Evolutionary conservation across 1,140 invertebrate species (phyloP).

Genomic region (Eupeodes corollae): DNA sequence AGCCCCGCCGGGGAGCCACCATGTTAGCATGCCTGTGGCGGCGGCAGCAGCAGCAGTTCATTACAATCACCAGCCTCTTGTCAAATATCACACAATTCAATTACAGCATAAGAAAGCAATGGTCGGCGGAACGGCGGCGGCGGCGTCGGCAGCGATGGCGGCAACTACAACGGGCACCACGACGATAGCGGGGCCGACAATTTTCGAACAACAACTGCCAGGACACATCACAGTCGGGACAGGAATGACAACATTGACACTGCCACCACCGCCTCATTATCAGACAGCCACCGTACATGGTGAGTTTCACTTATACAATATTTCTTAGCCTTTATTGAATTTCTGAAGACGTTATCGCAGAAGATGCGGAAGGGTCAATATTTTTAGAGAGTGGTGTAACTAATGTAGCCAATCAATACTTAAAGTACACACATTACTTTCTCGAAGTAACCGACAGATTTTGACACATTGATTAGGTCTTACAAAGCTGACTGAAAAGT

Average conservation of each 20-base stretch:
- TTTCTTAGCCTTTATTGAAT: neutral
- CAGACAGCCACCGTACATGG: constrained; percentile 32
- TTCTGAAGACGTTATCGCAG: too few species aligned
- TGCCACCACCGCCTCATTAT: constrained; percentile 32
- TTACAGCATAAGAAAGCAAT: constrained; percentile 18
- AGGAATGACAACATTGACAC: constrained; percentile 8
- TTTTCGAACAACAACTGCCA: neutral
- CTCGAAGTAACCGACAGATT: too few species aligned
- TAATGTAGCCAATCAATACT: too few species aligned
- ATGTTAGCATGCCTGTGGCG: constrained; percentile 10
- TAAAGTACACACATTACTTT: too few species aligned
- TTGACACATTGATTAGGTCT: too few species aligned
- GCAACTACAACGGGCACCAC: constrained; percentile 11
- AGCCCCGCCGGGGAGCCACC: neutral
- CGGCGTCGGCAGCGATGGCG: constrained; percentile 19
- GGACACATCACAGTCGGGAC: neutral
- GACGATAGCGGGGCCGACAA: constrained; percentile 2
- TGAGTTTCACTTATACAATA: constrained; percentile 18
- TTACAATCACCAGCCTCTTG: constrained; percentile 18
- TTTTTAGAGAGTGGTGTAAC: too few species aligned
- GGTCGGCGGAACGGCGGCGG: constrained; percentile 11
- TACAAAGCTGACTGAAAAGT: too few species aligned
- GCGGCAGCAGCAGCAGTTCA: neutral
- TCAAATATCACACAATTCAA: constrained; percentile 36
- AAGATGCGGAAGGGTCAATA: too few species aligned